phyloP scores from a whole-genome alignment of 2,797 vertebrate genomes.

The Leptodactylus fallax region DNA sequence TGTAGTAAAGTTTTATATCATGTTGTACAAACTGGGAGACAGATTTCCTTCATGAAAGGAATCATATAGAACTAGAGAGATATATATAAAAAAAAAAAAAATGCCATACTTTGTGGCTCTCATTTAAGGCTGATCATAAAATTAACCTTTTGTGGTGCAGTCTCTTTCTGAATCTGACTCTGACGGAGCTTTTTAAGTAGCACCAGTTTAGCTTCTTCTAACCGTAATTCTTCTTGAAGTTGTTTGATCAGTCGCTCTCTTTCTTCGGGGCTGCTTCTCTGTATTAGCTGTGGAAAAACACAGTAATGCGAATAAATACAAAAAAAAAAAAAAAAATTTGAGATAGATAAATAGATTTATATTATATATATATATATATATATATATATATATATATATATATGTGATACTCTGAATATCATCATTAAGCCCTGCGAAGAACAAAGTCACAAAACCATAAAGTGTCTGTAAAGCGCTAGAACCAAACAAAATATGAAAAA shows the following conservation, averaged over 20 bases:
- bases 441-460: too few relatives aligned
- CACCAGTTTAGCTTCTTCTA: constrained; percentile 97
- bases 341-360: too few relatives aligned
- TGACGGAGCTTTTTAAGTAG: constrained; percentile 96
- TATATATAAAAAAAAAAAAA: too few relatives aligned
- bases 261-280: constrained; percentile 93
- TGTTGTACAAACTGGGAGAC: background rate
- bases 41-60: too few relatives aligned
- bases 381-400: too few relatives aligned
- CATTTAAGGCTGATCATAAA: background rate
- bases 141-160: constrained; percentile 86
- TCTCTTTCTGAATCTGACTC: constrained; percentile 97
- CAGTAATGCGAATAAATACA: background rate
- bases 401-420: too few relatives aligned
- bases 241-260: constrained; percentile 91
- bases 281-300: constrained; percentile 40
- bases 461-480: too few relatives aligned
- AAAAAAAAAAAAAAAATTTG: too few relatives aligned
- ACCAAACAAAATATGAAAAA: too few relatives aligned
- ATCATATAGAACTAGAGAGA: too few relatives aligned
- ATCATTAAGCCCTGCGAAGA: too few relatives aligned
- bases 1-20: background rate
- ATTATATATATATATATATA: too few relatives aligned
- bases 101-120: background rate
- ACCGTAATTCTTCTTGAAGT: constrained; percentile 91